A percentile compares a stretch with the other conserved stretches of the same genome.
Conservation (phyloP, 2,113 vertebrate genomes). For the Aegithalos caudatus region DNA sequence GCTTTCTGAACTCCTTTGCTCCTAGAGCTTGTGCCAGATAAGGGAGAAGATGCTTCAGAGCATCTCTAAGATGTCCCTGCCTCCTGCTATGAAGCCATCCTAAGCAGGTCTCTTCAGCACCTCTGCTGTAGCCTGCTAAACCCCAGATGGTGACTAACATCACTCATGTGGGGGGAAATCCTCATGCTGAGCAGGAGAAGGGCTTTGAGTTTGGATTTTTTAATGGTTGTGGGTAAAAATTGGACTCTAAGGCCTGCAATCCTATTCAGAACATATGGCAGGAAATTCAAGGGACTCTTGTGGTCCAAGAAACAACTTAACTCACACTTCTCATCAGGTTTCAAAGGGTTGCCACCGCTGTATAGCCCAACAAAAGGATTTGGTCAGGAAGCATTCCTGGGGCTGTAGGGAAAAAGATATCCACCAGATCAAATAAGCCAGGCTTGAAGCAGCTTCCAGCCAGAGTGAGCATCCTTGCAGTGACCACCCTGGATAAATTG, state of each 20-base stretch:
- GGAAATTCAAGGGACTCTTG: neutral
- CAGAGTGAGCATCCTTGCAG: conserved; percentile 63
- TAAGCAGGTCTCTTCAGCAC: neutral
- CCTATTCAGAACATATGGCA: neutral
- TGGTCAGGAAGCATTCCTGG: conserved; percentile 41
- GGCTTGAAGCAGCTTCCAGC: conserved; percentile 58
- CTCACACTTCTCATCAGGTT: conserved; percentile 49
- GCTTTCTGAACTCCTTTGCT: neutral
- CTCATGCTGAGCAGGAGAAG: neutral
- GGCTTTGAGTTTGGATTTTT: neutral
- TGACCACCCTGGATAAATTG: conserved; percentile 71
- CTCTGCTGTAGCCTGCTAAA: neutral
- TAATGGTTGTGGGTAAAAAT: neutral
- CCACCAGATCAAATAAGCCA: conserved; percentile 10
- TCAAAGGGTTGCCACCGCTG: conserved; percentile 13
- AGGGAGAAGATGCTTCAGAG: neutral
- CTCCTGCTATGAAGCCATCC: neutral
- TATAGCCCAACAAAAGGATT: conserved; percentile 1
- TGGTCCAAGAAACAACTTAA: neutral
- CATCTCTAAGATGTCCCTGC: neutral
- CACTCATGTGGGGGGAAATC: neutral
- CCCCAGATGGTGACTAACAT: neutral
- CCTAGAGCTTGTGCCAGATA: neutral
- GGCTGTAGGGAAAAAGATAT: neutral
- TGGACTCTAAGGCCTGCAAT: neutral